phyloP scores from a whole-genome alignment of 2,797 vertebrate genomes.

The Trematomus bernacchii region DNA sequence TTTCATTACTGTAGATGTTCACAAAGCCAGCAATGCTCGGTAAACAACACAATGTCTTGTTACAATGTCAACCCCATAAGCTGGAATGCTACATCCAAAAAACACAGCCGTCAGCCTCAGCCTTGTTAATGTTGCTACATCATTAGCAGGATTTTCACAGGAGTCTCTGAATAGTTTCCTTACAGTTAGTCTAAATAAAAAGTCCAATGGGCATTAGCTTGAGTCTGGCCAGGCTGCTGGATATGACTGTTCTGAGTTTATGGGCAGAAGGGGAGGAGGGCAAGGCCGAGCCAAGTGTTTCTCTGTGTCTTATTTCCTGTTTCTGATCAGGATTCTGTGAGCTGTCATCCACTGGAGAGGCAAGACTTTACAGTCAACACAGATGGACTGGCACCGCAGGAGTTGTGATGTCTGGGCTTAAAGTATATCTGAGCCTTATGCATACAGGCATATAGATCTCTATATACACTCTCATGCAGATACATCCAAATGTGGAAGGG shows the following conservation, averaged over 20 bases:
- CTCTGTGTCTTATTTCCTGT: slow-evolving; percentile 55
- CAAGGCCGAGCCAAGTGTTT: slow-evolving; percentile 38
- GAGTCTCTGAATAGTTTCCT: slow-evolving; percentile 80
- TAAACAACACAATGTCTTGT: slow-evolving; percentile 31
- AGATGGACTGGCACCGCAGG: slow-evolving; percentile 74
- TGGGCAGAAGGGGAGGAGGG: slow-evolving; percentile 30
- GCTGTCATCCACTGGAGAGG: slow-evolving; percentile 57
- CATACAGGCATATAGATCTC: slow-evolving; percentile 56
- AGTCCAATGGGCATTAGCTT: slow-evolving; percentile 53
- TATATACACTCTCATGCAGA: slow-evolving; percentile 57
- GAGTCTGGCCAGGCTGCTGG: slow-evolving; percentile 65
- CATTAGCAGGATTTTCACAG: slow-evolving; percentile 71
- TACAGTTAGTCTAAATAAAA: slow-evolving; percentile 78
- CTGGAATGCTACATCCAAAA: slow-evolving; percentile 28
- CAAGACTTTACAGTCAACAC: slow-evolving; percentile 72
- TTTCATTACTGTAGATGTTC: slow-evolving; percentile 42
- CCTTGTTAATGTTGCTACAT: slow-evolving; percentile 56
- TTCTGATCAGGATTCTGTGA: slow-evolving; percentile 60
- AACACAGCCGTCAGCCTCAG: slow-evolving; percentile 35
- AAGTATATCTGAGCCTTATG: slow-evolving; percentile 70
- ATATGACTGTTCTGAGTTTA: slow-evolving; percentile 62
- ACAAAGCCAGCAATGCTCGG: slow-evolving; percentile 21
- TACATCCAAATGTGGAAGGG: slow-evolving; percentile 32
- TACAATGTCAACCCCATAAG: slow-evolving; percentile 15
- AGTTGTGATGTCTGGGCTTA: slow-evolving; percentile 56